phyloP scores from a whole-genome alignment of 2,797 vertebrate genomes.

The Eidolon dupreanum region DNA sequence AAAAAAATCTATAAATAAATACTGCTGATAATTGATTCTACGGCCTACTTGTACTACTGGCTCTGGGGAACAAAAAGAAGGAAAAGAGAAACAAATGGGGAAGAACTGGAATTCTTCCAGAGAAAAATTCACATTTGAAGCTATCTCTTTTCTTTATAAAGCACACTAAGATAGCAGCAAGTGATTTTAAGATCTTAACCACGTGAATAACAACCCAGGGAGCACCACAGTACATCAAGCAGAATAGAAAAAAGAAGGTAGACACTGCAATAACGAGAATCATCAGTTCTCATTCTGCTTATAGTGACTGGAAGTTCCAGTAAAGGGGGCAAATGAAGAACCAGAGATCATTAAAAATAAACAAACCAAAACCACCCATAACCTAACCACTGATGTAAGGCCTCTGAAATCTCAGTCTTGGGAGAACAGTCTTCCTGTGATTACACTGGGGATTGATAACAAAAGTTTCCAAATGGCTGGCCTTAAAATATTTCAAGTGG shows the following conservation, averaged over 20 bases:
- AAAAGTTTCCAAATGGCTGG: slow-evolving; percentile 68
- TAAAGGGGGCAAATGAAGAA: slow-evolving; percentile 16
- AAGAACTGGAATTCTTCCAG: slow-evolving; percentile 57
- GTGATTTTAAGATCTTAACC: slow-evolving; percentile 65
- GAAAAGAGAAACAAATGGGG: slow-evolving; percentile 28
- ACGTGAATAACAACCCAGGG: slow-evolving; percentile 65
- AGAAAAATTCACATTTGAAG: slow-evolving; percentile 69
- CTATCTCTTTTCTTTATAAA: slow-evolving; percentile 60
- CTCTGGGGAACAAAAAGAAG: slow-evolving; percentile 24
- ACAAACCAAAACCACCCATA: not conserved
- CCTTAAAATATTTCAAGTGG: slow-evolving; percentile 81
- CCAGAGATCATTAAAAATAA: slow-evolving; percentile 38
- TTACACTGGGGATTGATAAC: slow-evolving; percentile 55
- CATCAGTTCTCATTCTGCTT: slow-evolving; percentile 22
- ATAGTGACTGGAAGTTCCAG: not conserved
- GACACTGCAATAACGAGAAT: slow-evolving; percentile 66
- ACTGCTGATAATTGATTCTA: slow-evolving; percentile 70
- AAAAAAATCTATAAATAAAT: slow-evolving; percentile 76
- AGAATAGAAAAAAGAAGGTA: slow-evolving; percentile 72
- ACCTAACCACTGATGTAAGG: not conserved
- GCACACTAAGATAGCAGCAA: slow-evolving; percentile 56
- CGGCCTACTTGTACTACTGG: slow-evolving; percentile 43
- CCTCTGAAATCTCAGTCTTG: slow-evolving; percentile 32
- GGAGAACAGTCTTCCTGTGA: slow-evolving; percentile 16
- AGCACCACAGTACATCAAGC: slow-evolving; percentile 47